Evolutionary conservation across 2,113 vertebrate genomes (phyloP).

Genomic region (Pomatorhinus ruficollis): DNA sequence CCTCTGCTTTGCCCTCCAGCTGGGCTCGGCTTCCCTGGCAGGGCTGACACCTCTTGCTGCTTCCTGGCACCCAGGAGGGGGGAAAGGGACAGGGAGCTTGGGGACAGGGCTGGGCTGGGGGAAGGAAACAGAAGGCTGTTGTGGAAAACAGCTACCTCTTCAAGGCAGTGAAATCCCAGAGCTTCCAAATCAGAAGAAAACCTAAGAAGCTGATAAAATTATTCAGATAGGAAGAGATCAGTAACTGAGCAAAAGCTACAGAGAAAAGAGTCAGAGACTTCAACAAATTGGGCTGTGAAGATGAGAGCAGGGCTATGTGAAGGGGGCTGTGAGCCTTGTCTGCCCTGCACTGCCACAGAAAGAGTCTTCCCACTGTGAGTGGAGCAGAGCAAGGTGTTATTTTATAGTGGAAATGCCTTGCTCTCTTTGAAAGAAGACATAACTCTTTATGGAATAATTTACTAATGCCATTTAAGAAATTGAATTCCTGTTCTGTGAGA

Average conservation of each 20-base stretch:
- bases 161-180: neutral
- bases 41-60: neutral
- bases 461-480: conserved; percentile 43
- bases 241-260: neutral
- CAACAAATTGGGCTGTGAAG: neutral
- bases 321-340: neutral
- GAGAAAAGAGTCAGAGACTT: neutral
- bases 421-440: neutral
- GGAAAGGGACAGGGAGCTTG: neutral
- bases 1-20: neutral
- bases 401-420: neutral
- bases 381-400: neutral
- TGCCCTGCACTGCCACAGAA: neutral
- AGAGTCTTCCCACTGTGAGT: neutral
- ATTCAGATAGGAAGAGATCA: neutral
- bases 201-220: neutral
- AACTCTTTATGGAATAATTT: conserved; percentile 19
- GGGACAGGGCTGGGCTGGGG: neutral
- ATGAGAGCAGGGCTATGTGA: neutral
- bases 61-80: neutral
- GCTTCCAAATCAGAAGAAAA: neutral
- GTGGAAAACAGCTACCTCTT: neutral
- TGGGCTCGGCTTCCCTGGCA: neutral
- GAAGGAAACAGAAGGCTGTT: neutral
- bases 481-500: conserved; percentile 10